These are phyloP conservation scores for Acholoe squamosa DNA, from an alignment of 2,888 invertebrate genomes.

Conservation along the genomic window DNA sequence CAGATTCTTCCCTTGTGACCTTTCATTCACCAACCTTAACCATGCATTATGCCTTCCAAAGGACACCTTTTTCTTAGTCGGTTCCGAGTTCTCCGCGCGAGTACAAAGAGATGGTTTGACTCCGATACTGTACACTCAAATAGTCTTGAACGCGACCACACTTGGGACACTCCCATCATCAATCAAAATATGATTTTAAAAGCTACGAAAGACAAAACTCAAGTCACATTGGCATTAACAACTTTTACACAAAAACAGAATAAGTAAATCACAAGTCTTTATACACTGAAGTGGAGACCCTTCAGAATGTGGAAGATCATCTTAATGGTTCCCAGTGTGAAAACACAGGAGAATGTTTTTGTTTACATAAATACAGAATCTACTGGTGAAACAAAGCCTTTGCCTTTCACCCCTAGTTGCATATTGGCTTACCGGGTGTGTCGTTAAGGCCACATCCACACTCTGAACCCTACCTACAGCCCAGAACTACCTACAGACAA, in stretches of 20 bases:
- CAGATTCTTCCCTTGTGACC: no score
- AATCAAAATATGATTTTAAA: neutral
- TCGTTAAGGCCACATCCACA: conserved; percentile 21
- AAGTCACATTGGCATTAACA: conserved; percentile 32
- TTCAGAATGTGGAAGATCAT: no score
- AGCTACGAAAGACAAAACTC: conserved; percentile 32
- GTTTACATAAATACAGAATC: neutral
- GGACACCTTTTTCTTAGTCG: no score
- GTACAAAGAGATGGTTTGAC: no score
- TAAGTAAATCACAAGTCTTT: conserved; percentile 30
- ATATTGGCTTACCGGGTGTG: conserved; percentile 52
- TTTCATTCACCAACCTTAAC: no score
- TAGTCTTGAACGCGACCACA: no score
- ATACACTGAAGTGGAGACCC: neutral
- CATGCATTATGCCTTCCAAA: no score
- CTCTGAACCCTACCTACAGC: neutral
- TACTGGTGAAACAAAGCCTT: neutral
- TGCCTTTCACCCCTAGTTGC: neutral
- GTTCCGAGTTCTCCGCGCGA: no score
- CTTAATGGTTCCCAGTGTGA: no score
- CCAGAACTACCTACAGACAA: neutral
- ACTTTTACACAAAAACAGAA: neutral
- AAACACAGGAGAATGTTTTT: no score
- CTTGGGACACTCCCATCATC: no score
- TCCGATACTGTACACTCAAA: no score